A percentile compares a stretch with the other conserved stretches of the same genome.
Evolutionary conservation across 2,797 vertebrate species (phyloP).

Genomic region (Thalassophryne amazonica): DNA sequence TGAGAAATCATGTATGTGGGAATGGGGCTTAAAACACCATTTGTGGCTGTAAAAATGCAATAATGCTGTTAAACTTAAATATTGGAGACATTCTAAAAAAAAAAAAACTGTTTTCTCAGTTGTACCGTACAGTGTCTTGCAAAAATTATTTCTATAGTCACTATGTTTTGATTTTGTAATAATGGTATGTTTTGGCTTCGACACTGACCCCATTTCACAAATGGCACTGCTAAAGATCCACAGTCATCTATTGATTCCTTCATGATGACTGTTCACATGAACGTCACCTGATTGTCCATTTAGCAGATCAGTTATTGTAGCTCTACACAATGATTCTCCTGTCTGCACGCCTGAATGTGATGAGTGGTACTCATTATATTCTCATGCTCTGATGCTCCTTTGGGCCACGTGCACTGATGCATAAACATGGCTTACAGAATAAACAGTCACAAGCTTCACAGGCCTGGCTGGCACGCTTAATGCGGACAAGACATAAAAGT

Average conservation of each 20-base stretch:
- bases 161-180: too few relatives aligned
- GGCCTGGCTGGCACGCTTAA: constrained; percentile 20
- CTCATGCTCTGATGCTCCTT: constrained; percentile 64
- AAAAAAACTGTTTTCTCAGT: too few relatives aligned
- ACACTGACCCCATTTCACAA: too few relatives aligned
- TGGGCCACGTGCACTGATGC: constrained; percentile 55
- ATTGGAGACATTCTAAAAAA: too few relatives aligned
- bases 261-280: not conserved
- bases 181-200: too few relatives aligned
- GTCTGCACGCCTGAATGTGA: constrained; percentile 42
- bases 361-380: constrained; percentile 75
- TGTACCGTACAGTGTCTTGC: too few relatives aligned
- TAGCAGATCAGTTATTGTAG: constrained; percentile 18
- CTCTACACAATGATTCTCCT: constrained; percentile 41
- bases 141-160: too few relatives aligned
- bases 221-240: not conserved
- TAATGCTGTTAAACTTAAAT: too few relatives aligned
- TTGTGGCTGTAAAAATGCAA: too few relatives aligned
- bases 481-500: constrained; percentile 2
- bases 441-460: constrained; percentile 43
- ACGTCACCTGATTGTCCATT: constrained; percentile 9
- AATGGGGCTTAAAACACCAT: too few relatives aligned
- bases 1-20: too few relatives aligned
- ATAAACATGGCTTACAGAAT: constrained; percentile 31
- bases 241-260: not conserved